Base-by-base conservation (phyloP, 1,140 invertebrate genomes). In the Aethina tumida region DNA sequence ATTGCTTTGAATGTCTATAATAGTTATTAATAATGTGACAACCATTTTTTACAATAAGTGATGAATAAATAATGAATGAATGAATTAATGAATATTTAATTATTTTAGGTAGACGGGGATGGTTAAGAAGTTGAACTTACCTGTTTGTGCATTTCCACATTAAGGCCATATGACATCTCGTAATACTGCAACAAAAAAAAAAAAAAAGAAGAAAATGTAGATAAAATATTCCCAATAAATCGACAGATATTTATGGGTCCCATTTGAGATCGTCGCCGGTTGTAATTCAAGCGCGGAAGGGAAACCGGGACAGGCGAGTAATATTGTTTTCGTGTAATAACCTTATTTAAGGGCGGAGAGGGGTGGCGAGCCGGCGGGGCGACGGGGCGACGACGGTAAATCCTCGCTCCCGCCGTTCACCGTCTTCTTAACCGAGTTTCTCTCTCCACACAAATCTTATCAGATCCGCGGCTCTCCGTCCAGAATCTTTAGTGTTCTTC, bases 71-170 rank as follows among this genome's bases (percentile, higher is more conserved):
- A n/a, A n/a, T n/a, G n/a, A n/a, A n/a, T n/a, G n/a, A n/a, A n/a
- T n/a, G n/a, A n/a, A n/a, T n/a, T n/a, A n/a, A n/a, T n/a, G n/a
- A n/a, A n/a, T n/a, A n/a, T n/a, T n/a, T n/a, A n/a, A n/a, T n/a
- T n/a, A n/a, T n/a, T n/a, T n/a, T n/a, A n/a, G n/a, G n/a, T n/a
- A n/a, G n/a, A n/a, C n/a, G n/a, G n/a, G n/a, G n/a, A n/a, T n/a
- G n/a, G n/a, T n/a, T n/a, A n/a, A n/a, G n/a, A n/a, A n/a, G n/a
- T n/a, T 21, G 16, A 12, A 14, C 75, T 76, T 77, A 93, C 89
- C 83, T 97, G 95, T 80, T 97, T 98, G 69, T 97, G 92, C 90
- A 98, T 96, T 76, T 98, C 95, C 57, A 97, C 91, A 68, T 97
- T 97, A 65, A 97, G 79, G 51, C 92, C 91, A 72, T 96, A 97